These are phyloP conservation scores for Meteorus sp. DNA, from an alignment of 1,140 invertebrate genomes.

Conservation along the genomic window DNA sequence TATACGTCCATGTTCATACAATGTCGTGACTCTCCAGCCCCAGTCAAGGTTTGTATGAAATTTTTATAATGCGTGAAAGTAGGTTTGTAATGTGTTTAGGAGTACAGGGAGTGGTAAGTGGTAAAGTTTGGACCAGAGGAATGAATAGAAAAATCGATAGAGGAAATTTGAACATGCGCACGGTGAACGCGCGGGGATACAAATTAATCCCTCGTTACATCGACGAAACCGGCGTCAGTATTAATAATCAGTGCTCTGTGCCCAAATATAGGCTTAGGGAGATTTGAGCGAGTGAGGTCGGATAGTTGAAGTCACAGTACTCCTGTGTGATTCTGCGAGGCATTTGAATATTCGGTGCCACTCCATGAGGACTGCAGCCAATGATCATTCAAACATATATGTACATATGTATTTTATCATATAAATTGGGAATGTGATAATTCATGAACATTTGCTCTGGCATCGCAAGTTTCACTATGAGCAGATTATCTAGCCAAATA, in stretches of 20 bases:
- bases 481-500: too few relatives aligned
- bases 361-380: too few relatives aligned
- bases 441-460: not conserved
- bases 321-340: not conserved
- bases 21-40: too few relatives aligned
- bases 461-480: not conserved
- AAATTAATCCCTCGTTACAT: constrained; percentile 19
- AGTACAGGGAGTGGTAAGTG: not conserved
- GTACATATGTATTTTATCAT: too few relatives aligned
- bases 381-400: too few relatives aligned
- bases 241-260: constrained; percentile 28
- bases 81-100: not conserved
- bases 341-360: not conserved
- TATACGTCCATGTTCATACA: too few relatives aligned
- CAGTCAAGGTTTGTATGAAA: too few relatives aligned
- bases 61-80: not conserved
- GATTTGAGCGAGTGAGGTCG: constrained; percentile 7
- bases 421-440: too few relatives aligned
- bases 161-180: constrained; percentile 1
- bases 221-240: constrained; percentile 22
- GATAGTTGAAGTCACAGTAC: not conserved
- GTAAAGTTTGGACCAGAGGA: not conserved
- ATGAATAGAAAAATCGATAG: constrained; percentile 14
- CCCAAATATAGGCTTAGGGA: constrained; percentile 12
- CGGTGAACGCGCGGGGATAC: not conserved